These are phyloP conservation scores for Pyralis farinalis DNA, from an alignment of 2,888 invertebrate species.

Conservation along the genomic window DNA sequence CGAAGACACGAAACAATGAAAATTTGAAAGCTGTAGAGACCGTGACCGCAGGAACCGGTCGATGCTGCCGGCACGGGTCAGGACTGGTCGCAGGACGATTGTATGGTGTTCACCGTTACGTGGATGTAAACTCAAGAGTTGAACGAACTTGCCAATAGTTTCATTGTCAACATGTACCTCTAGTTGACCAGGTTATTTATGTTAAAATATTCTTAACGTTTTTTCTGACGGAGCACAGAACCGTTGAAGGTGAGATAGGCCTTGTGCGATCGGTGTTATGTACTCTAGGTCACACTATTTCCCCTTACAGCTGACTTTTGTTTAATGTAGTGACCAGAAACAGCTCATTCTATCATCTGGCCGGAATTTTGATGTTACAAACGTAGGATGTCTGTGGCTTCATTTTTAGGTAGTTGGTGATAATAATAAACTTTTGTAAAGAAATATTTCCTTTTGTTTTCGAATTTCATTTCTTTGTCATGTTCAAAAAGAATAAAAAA, in stretches of 20 bases:
- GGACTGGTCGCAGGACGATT: conserved; percentile 26
- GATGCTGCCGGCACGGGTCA: conserved; percentile 34
- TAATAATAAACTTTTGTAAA: too few species aligned
- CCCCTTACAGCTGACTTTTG: conserved; percentile 2
- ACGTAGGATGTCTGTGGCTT: too few species aligned
- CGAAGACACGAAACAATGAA: conserved; percentile 22
- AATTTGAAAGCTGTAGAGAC: conserved; percentile 26
- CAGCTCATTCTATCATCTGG: too few species aligned
- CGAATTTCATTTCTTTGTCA: too few species aligned
- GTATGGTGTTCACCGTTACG: conserved; percentile 28
- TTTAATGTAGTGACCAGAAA: too few species aligned
- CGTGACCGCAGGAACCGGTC: conserved; percentile 24
- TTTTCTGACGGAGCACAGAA: background rate
- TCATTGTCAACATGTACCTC: conserved; percentile 17
- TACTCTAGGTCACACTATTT: conserved; percentile 6
- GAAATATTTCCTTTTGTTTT: too few species aligned
- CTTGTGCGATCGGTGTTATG: conserved; percentile 11
- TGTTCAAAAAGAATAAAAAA: too few species aligned
- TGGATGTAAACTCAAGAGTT: conserved; percentile 41
- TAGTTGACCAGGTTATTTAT: conserved; percentile 12
- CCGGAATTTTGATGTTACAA: too few species aligned
- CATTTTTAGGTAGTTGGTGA: too few species aligned
- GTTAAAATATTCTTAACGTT: conserved; percentile 15
- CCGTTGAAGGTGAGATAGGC: conserved; percentile 13
- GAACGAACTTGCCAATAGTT: conserved; percentile 37